Base-by-base conservation (phyloP, 2,888 invertebrate species). In the Rhogogaster chlorosoma region DNA sequence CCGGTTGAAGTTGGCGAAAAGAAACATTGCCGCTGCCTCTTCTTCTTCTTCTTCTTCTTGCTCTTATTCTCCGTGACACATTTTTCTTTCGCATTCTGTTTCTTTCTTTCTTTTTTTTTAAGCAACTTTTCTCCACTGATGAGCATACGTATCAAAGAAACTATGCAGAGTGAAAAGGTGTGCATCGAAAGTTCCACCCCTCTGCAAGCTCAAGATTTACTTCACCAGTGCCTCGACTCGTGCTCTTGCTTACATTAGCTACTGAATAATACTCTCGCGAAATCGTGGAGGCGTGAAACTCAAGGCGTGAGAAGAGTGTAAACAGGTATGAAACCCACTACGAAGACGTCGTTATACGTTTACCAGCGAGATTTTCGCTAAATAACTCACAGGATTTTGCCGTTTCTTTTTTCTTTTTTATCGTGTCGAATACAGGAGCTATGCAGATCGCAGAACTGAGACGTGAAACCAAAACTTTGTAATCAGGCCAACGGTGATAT, bases 281-380 rank as follows among this genome's bases (percentile, higher is more conserved):
- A 61, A 61, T 2, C 57, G n/a, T 10, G 57, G 57, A 57, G 10
- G 57, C 57, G 57, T 22, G 57, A 22, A 64, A 18, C 70, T 36
- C 32, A 22, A 70, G 70, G 32, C 42, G 71, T 71, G 71, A 73
- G 71, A 22, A 73, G 42, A 73, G 71, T 73, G 22, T 42, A 42
- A 73, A 73, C 42, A 73, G 42, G 42, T 73, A 26, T 67, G 6
- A 67, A 67, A 12, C 15, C 32, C 15, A 32, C 12, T 12, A 0
- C 1, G 26, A 61, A 18, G 15, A 67, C 32, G 26, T 15, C 18
- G 61, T 26, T 12, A 22, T 9, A 2, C 61, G 7, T 53, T 5
- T 53, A n/a, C 53, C 7, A 6, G 53, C n/a, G n/a, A 10, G n/a
- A n/a, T 53, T 53, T 53, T 18, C n/a, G 6, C n/a, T 49, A 49